Evolutionary conservation across 2,888 invertebrate genomes (phyloP).

Genomic region (Monopis laevigella): DNA sequence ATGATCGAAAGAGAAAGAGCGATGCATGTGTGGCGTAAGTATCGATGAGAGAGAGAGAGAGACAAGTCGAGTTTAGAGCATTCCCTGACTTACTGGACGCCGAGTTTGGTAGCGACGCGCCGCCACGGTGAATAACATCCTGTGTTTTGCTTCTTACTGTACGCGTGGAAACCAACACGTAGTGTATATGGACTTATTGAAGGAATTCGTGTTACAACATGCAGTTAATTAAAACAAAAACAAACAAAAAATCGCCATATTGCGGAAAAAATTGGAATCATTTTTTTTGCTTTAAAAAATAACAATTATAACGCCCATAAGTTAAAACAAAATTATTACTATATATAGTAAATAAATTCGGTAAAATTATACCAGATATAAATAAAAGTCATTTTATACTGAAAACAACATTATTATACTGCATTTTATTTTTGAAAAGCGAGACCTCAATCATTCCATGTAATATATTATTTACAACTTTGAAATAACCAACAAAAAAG

Average conservation of each 20-base stretch:
- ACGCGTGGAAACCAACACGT: conserved; percentile 36
- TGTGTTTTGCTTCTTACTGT: conserved; percentile 74
- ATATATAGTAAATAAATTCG: no score
- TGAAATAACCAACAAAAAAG: conserved; percentile 25
- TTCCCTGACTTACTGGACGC: conserved; percentile 86
- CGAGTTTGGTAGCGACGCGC: conserved; percentile 92
- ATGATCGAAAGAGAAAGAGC: conserved; percentile 25
- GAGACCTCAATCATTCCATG: conserved; percentile 25
- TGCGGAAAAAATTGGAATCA: no score
- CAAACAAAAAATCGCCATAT: no score
- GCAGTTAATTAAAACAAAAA: no score
- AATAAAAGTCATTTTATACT: no score
- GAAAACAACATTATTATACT: no score
- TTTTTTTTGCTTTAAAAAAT: no score
- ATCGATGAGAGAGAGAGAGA: conserved; percentile 22
- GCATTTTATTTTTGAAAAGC: conserved; percentile 12
- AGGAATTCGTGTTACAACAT: neutral
- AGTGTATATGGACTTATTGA: conserved; percentile 39
- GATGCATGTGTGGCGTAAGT: conserved; percentile 23
- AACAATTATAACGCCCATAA: no score
- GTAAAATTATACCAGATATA: no score
- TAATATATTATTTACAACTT: conserved; percentile 17
- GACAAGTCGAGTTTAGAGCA: neutral
- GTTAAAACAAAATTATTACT: no score
- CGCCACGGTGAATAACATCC: conserved; percentile 92